Evolutionary conservation across 1,140 invertebrate species (phyloP), one percentile per base, ranked within the genome.

Genomic region (Cecropterus lyciades): DNA sequence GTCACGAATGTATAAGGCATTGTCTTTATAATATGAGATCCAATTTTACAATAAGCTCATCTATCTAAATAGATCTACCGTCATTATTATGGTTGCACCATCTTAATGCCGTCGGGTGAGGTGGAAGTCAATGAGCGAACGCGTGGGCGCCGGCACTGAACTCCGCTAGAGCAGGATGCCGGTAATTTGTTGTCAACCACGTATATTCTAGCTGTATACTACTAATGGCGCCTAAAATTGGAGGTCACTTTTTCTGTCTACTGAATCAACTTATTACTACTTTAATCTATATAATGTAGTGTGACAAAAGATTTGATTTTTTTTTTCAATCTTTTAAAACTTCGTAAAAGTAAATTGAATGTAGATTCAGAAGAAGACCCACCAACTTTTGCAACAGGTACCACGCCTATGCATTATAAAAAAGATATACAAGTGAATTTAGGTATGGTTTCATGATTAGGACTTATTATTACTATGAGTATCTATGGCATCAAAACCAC

Each of bases 61-160:
- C 14, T 53, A 59, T 70, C 16, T 55, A 77, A 75, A 73, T 74
- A 73, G 68, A 72, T 49, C 68, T 67, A 73, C 72, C 74, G 73
- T 75, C 66, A 73, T 57, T 73, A 75, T 74, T 75, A 75, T 75
- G 75, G 67, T 77, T 79, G 75, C 79, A 84, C 72, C 75, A 79
- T 78, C 69, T 66, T 65, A 72, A 43, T 69, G 65, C 71, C 65
- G 27, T 55, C 70, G 64, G 52, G 62, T 75, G 75, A 75, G 72
- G 37, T 51, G 46, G 68, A 75, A 82, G 82, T 86, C 75, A 84
- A 87, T 86, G 80, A 82, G 80, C 63, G 30, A 46, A 16, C 7
- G 74, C 69, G 87, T 90, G 79, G 85, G 85, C 74, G 83, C 79
- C 80, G 78, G 67, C 81, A 86, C 73, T 86, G 80, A 85, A 83